Base-by-base conservation (phyloP, 2,113 vertebrate species). In the Spizaetus ornatus region DNA sequence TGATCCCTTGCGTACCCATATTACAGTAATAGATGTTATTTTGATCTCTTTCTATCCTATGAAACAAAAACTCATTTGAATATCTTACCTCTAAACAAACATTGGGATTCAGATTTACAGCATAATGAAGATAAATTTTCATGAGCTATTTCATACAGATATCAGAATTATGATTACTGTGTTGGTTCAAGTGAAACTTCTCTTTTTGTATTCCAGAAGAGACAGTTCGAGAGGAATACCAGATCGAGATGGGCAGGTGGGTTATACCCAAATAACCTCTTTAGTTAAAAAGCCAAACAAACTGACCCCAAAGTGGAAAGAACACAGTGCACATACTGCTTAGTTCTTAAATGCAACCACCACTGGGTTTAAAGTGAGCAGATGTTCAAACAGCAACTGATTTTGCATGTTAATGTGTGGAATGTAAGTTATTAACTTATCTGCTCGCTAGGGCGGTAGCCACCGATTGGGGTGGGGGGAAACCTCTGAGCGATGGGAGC, bases 161-260 rank as follows among this genome's bases (percentile, higher is more conserved):
- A 6, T 9, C 6, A 5, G 16, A 42, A 43, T 88, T 48, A 7
- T 0, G 6, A 50, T 73, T 50, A 47, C 32, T 70, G 6, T 38
- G 27, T 85, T 27, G 27, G 32, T 67, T 71, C 17, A 84, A 25
- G 10, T 47, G 17, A 50, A 78, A 32, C 34, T 76, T 70, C 2
- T 12, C 23, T 61, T 38, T 38, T 67, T 95, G 71, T 88, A 0
- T 89, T 74, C 27, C 81, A 99, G 99, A 97, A 98, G 99, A 78
- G 99, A 99, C 13, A 96, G 97, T 32, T 40, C 98, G 4, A 98
- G 99, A 80, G 97, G 98, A 40, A 78, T 98, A 38, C 98, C 98
- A 76, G 99, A 99, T 84, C 93, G 99, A 93, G 99, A 99, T 6
- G 96, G 96, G 50, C 98, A 98, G 98, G 98, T 98, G 72, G n/a